Base-by-base conservation (phyloP, 2,888 invertebrate genomes). In the Aradus depressus region DNA sequence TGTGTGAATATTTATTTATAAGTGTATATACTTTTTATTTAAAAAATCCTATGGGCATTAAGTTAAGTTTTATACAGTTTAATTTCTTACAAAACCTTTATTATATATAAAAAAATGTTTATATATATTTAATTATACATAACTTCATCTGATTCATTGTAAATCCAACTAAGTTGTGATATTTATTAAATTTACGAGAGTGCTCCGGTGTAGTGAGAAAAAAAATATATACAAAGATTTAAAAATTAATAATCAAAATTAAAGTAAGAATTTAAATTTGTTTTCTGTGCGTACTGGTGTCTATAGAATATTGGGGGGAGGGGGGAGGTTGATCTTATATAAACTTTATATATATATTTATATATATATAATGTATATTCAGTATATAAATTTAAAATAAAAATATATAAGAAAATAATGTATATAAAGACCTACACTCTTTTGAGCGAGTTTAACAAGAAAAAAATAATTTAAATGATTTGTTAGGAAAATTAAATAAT, bases 341-440 rank as follows among this genome's bases (percentile, higher is more conserved):
- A 44, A 16, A 28, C 37, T 37, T 37, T 2, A 47, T 47, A 22
- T 44, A 44, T 34, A 5, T 10, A 10, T 39, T 21, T 39, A 39
- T 39, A 39, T 39, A 39, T 18, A n/a, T 34, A 18, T 14, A 18
- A 34, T n/a, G n/a, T 31, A 31, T 31, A 31, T 31, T 8, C 31
- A 10, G n/a, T n/a, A 31, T 31, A 31, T 31, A 31, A 31, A 31
- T 31, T n/a, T 34, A 28, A 34, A 16, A 34, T 34, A 34, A 34
- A 34, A 12, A 39, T 14, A 39, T 39, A 35, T 32, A 35, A 35
- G 35, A 18, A 44, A 44, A 44, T 44, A 34, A 34, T n/a, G 23
- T 47, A 44, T 35, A 44, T 35, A 32, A 44, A 44, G 44, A 48
- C 48, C 48, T 48, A 48, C 48, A 48, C 48, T 48, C 48, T 48